These are phyloP conservation scores for Linyphia triangularis DNA, from an alignment of 2,888 invertebrate genomes.

Conservation along the genomic window DNA sequence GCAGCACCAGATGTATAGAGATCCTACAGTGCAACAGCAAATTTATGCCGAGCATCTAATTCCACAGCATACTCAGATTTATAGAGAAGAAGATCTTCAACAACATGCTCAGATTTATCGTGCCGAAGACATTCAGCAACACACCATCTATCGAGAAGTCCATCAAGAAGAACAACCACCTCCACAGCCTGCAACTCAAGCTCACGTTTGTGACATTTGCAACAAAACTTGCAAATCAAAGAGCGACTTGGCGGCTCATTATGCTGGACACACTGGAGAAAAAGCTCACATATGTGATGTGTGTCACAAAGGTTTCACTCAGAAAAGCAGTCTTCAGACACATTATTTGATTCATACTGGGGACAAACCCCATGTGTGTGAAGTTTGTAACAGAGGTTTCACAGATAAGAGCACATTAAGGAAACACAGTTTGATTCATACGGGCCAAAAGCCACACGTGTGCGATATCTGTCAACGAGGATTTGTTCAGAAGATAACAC, in stretches of 20 bases:
- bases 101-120: slow-evolving; percentile 66
- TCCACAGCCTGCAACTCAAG: neutral
- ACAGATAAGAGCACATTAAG: slow-evolving; percentile 70
- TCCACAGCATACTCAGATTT: slow-evolving; percentile 72
- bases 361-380: slow-evolving; percentile 70
- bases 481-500: slow-evolving; percentile 72
- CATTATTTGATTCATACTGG: slow-evolving; percentile 73
- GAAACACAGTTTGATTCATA: slow-evolving; percentile 71
- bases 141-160: slow-evolving; percentile 59
- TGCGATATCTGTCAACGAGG: slow-evolving; percentile 68
- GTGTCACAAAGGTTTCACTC: slow-evolving; percentile 72
- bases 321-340: slow-evolving; percentile 72
- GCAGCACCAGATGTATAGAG: slow-evolving; percentile 62
- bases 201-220: slow-evolving; percentile 65
- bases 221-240: slow-evolving; percentile 65
- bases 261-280: slow-evolving; percentile 67
- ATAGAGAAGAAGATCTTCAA: slow-evolving; percentile 68
- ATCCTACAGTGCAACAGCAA: slow-evolving; percentile 52
- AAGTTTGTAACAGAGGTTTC: slow-evolving; percentile 68
- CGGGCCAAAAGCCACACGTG: slow-evolving; percentile 71
- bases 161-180: slow-evolving; percentile 24
- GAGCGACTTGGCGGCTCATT: slow-evolving; percentile 67
- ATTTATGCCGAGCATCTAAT: slow-evolving; percentile 70
- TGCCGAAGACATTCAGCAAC: slow-evolving; percentile 67
- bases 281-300: slow-evolving; percentile 72